These are phyloP conservation scores for Tricholauxania praeusta DNA, from an alignment of 2,888 invertebrate species.

Conservation along the genomic window DNA sequence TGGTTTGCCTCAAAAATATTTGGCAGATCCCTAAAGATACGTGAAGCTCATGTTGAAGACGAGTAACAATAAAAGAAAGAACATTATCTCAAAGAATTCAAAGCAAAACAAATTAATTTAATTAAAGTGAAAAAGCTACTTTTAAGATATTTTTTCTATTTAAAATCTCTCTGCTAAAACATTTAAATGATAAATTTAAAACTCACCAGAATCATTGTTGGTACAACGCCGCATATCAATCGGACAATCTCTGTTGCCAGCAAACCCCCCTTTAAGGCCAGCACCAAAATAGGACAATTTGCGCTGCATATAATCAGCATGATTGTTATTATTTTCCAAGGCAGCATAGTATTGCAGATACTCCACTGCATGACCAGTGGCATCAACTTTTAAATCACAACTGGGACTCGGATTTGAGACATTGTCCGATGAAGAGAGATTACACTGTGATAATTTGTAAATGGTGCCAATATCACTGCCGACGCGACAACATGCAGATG, in stretches of 20 bases:
- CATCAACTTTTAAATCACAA: constrained; percentile 48
- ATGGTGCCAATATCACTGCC: constrained; percentile 52
- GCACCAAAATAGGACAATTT: constrained; percentile 60
- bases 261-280: constrained; percentile 20
- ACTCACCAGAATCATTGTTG: constrained; percentile 67
- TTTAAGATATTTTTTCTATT: too few species aligned
- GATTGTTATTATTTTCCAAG: constrained; percentile 59
- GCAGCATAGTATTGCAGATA: constrained; percentile 60
- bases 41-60: too few species aligned
- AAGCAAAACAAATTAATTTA: too few species aligned
- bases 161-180: too few species aligned
- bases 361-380: constrained; percentile 34
- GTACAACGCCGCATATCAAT: constrained; percentile 68
- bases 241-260: constrained; percentile 51
- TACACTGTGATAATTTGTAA: constrained; percentile 53
- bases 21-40: too few species aligned
- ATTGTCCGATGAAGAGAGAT: constrained; percentile 45
- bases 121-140: neutral
- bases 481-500: constrained; percentile 49
- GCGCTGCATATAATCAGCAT: constrained; percentile 56
- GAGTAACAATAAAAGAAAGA: too few species aligned
- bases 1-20: too few species aligned
- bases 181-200: neutral
- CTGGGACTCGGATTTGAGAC: constrained; percentile 48
- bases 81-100: too few species aligned